Evolutionary conservation across 2,113 vertebrate genomes (phyloP), one percentile per base, ranked within the genome.

Genomic region (Ictidomys tridecemlineatus): DNA sequence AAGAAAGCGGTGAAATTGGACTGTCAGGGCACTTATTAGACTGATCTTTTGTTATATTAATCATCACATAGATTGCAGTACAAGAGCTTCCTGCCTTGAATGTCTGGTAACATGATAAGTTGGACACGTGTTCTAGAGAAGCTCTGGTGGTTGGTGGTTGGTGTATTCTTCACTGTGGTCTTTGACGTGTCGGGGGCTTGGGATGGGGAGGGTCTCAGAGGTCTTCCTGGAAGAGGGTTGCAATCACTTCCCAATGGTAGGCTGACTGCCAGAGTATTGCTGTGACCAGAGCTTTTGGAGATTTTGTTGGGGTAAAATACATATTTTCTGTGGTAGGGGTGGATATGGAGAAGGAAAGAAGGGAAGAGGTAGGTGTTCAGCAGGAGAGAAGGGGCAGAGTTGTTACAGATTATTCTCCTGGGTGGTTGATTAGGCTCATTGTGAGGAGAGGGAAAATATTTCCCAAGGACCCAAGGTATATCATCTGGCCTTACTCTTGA

Each of bases 1-100:
- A 89, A 97, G 82, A 85, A 94, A 93, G 82, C 51, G 32, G 70
- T 70, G 78, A 96, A 93, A 93, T 61, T 84, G 92, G 85, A 63
- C 56, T 39, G 34, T 28, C 17, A 53, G 63, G 69, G 18, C 67
- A 39, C 90, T 78, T 84, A 51, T 85, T 82, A 84, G 94, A 74
- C 72, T 74, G 73, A 51, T 91, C 79, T 86, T 93, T 95, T 91
- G 90, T 97, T 95, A 79, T 8, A 63, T 53, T 86, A 61, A 89
- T 92, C 45, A 85, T 34, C 51, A 53, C 28, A 45, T 3, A 85
- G 17, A 78, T 22, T 53, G 28, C 24, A 77, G 85, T 51, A 76
- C 37, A 12, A 67, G 84, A 78, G 63, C 51, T 58, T 95, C 73
- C 72, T 73, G 58, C 85, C 51, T 91, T 37, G 24, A 78, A 74